Percentiles rank a stretch among this genome's conserved stretches.
Conservation (phyloP, 2,888 invertebrate species). For the Euproctis similis region DNA sequence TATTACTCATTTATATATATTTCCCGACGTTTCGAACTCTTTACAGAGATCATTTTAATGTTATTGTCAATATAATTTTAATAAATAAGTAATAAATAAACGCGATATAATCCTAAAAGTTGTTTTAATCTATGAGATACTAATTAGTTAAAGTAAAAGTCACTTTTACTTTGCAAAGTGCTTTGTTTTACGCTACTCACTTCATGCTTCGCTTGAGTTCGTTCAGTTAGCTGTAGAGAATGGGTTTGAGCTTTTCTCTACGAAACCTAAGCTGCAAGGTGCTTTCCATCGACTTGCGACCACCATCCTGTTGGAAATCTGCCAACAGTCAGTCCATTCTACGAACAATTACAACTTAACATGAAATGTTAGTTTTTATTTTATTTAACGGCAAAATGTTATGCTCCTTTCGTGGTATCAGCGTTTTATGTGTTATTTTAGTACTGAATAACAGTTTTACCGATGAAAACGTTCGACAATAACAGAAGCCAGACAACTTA, state of each 20-base stretch:
- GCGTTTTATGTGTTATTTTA: too few species aligned
- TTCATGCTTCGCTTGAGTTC: constrained; percentile 10
- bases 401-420: too few species aligned
- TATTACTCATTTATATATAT: too few species aligned
- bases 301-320: constrained; percentile 24
- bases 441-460: too few species aligned
- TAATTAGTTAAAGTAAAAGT: constrained; percentile 7
- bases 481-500: too few species aligned
- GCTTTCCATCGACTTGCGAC: constrained; percentile 22
- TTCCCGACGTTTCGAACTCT: too few species aligned
- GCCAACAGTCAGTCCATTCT: constrained; percentile 23
- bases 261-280: constrained; percentile 11
- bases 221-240: constrained; percentile 11
- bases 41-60: too few species aligned
- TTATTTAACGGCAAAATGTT: constrained; percentile 11
- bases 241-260: constrained; percentile 10
- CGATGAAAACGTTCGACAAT: too few species aligned
- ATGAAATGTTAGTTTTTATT: constrained; percentile 30
- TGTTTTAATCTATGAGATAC: too few species aligned
- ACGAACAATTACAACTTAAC: constrained; percentile 25
- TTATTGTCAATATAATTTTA: neutral
- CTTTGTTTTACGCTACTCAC: constrained; percentile 10
- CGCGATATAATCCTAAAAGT: too few species aligned
- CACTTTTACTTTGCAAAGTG: constrained; percentile 4
- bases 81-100: too few species aligned